Conservation (phyloP, 2,113 vertebrate genomes). For the Brachyistius frenatus region DNA sequence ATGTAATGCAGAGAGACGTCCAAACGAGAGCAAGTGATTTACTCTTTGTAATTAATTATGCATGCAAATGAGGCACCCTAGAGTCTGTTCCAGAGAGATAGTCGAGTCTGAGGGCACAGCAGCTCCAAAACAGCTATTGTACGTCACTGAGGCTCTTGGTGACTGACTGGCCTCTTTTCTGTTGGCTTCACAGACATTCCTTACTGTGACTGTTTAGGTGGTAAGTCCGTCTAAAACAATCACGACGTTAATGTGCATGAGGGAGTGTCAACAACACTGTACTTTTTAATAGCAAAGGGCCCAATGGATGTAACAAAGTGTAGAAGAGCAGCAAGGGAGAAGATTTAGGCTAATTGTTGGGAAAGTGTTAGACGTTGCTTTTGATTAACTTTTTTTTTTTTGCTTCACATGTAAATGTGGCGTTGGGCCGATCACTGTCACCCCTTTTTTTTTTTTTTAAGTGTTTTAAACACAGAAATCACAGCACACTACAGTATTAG, state of each 20-base stretch:
- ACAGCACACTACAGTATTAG: neutral
- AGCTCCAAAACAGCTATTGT: conserved; percentile 48
- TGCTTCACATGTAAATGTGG: neutral
- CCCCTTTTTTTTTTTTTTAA: conserved; percentile 9
- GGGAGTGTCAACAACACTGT: conserved; percentile 24
- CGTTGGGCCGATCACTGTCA: conserved; percentile 13
- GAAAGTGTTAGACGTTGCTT: neutral
- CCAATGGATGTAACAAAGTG: conserved; percentile 1
- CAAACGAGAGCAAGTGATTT: conserved; percentile 69
- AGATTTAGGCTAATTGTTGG: neutral
- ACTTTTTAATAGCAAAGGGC: neutral
- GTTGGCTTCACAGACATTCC: conserved; percentile 87
- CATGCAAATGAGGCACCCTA: conserved; percentile 74
- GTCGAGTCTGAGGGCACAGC: conserved; percentile 39
- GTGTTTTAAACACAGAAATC: conserved; percentile 16
- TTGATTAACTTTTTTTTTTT: neutral
- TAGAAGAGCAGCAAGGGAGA: neutral
- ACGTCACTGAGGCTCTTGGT: conserved; percentile 41
- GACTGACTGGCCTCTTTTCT: conserved; percentile 68
- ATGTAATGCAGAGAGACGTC: conserved; percentile 42
- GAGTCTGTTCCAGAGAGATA: conserved; percentile 62
- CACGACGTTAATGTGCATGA: conserved; percentile 57
- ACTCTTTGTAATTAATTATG: conserved; percentile 68
- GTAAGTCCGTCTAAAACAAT: conserved; percentile 79
- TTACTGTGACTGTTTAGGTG: conserved; percentile 84